A percentile compares a stretch with the other conserved stretches of the same genome.
Evolutionary conservation across 2,113 vertebrate genomes (phyloP).

Genomic region (Phaethornis superciliosus): DNA sequence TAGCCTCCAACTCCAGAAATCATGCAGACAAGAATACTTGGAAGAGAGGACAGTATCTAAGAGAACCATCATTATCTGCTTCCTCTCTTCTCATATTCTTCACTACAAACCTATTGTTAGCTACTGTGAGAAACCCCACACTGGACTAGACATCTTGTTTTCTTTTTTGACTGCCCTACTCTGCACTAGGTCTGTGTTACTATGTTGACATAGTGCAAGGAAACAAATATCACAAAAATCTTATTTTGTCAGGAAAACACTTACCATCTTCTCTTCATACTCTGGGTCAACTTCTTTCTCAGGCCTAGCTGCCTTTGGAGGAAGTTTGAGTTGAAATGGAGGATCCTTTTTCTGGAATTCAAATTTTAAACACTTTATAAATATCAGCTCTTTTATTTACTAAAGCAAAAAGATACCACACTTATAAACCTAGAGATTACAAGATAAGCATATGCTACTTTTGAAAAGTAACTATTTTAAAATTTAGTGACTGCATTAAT

Average conservation of each 20-base stretch:
- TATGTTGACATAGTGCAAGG: neutral
- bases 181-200: neutral
- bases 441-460: neutral
- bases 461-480: neutral
- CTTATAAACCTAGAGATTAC: neutral
- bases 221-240: neutral
- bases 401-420: neutral
- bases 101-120: neutral
- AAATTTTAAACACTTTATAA: constrained; percentile 12
- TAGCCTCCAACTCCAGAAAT: neutral
- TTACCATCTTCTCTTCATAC: constrained; percentile 89
- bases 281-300: constrained; percentile 83
- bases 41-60: neutral
- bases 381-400: neutral
- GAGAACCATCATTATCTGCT: neutral
- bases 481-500: neutral
- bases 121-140: neutral
- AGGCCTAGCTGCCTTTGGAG: constrained; percentile 76
- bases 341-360: constrained; percentile 78
- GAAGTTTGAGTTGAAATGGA: constrained; percentile 78
- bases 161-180: neutral
- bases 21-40: neutral
- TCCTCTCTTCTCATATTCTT: neutral
- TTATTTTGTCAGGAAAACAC: neutral
- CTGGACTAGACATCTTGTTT: neutral